Conservation (phyloP, 2,797 vertebrate genomes). For the Xenopus petersii region DNA sequence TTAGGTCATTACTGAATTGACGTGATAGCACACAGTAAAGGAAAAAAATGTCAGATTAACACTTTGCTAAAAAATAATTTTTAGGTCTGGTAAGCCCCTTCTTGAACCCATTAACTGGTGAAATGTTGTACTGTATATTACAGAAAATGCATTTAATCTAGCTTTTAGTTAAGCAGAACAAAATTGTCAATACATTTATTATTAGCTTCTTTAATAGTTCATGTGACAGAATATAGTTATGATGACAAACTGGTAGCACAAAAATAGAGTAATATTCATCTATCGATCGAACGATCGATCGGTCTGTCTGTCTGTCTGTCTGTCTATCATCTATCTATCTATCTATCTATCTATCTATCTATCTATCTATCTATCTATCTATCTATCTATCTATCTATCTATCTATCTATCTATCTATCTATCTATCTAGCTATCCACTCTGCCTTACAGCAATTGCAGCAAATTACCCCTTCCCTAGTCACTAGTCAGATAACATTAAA, state of each 20-base stretch:
- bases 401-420: too few relatives aligned
- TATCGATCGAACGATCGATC: background rate
- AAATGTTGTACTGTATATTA: too few relatives aligned
- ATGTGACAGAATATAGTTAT: too few relatives aligned
- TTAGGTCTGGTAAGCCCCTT: background rate
- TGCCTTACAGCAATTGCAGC: slow-evolving; percentile 33
- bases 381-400: too few relatives aligned
- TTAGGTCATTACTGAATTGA: slow-evolving; percentile 72
- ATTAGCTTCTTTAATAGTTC: too few relatives aligned
- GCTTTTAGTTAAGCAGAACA: too few relatives aligned
- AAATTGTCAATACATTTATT: too few relatives aligned
- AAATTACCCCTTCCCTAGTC: slow-evolving; percentile 30
- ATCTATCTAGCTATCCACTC: too few relatives aligned
- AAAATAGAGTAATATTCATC: background rate
- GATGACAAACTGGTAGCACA: too few relatives aligned
- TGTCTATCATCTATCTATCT: background rate
- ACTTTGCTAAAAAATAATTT: slow-evolving; percentile 53
- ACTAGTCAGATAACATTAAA: slow-evolving; percentile 54
- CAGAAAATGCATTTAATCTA: too few relatives aligned
- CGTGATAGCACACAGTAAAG: slow-evolving; percentile 65
- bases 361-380: too few relatives aligned
- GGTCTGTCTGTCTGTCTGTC: background rate
- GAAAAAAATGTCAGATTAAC: slow-evolving; percentile 59
- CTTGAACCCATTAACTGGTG: too few relatives aligned
- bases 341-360: background rate